A percentile compares a stretch with the other conserved stretches of the same genome.
phyloP scores from a whole-genome alignment of 1,140 invertebrate species.

The Hypsibius dujardini region DNA sequence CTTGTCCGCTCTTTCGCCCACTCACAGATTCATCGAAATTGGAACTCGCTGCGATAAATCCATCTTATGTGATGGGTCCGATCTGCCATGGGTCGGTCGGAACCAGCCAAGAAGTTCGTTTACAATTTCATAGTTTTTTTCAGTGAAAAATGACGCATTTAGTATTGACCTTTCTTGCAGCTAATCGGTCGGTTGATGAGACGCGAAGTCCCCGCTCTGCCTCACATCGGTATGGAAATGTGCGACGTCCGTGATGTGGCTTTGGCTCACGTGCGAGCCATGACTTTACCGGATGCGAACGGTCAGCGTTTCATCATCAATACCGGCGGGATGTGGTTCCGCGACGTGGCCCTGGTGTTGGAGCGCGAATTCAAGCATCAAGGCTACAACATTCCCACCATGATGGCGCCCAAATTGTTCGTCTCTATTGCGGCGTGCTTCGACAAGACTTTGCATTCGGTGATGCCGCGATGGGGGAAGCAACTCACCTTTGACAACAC shows the following conservation, averaged over 20 bases:
- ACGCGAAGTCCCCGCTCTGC: constrained; percentile 34
- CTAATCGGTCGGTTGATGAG: constrained; percentile 32
- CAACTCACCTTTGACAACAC: constrained; percentile 37
- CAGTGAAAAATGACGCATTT: background rate
- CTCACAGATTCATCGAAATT: constrained; percentile 34
- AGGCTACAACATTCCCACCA: constrained; percentile 37
- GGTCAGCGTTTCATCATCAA: constrained; percentile 33
- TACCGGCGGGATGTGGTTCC: constrained; percentile 33
- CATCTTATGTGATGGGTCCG: constrained; percentile 39
- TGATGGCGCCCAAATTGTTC: constrained; percentile 36
- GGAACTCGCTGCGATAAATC: constrained; percentile 39
- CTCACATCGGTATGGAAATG: constrained; percentile 35
- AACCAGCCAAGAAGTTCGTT: constrained; percentile 33
- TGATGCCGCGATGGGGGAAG: constrained; percentile 36
- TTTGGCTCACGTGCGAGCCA: constrained; percentile 37
- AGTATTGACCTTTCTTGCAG: background rate
- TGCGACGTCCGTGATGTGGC: constrained; percentile 43
- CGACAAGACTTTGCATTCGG: constrained; percentile 34
- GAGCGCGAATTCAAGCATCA: constrained; percentile 35
- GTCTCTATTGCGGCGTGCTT: constrained; percentile 35
- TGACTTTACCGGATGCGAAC: constrained; percentile 32
- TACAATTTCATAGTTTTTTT: background rate
- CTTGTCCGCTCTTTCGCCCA: background rate
- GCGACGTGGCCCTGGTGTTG: constrained; percentile 34
- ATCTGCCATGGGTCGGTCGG: constrained; percentile 33